Percentiles rank a stretch among this genome's conserved stretches.
phyloP scores from a whole-genome alignment of 1,140 invertebrate genomes.

The Sinella curviseta region DNA sequence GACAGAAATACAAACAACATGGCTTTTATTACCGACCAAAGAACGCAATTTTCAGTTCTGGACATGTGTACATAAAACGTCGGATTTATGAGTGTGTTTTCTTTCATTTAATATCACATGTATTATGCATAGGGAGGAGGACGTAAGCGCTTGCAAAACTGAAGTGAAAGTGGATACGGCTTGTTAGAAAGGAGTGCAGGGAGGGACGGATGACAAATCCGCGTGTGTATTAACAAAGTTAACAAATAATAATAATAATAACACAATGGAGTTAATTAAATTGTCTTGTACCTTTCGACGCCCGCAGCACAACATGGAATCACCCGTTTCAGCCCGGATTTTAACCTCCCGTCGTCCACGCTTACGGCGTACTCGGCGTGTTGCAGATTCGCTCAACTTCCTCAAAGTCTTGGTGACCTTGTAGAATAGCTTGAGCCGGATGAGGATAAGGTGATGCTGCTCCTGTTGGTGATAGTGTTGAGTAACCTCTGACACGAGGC shows the following conservation, averaged over 20 bases:
- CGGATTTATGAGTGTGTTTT: no score
- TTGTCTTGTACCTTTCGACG: conserved; percentile 52
- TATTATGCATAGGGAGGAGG: no score
- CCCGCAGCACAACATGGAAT: conserved; percentile 53
- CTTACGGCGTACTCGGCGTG: conserved; percentile 27
- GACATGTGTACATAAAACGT: no score
- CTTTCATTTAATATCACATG: no score
- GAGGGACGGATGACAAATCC: no score
- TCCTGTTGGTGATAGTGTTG: conserved; percentile 27
- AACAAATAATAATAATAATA: no score
- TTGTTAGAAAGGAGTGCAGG: neutral
- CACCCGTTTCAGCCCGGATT: conserved; percentile 34
- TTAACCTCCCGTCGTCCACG: conserved; percentile 31
- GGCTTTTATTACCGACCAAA: no score
- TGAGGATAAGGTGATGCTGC: conserved; percentile 37
- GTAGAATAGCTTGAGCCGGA: conserved; percentile 26
- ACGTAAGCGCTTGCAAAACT: no score
- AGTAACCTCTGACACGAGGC: conserved; percentile 39
- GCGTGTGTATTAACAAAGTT: no score
- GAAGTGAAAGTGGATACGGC: neutral
- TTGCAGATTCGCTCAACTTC: conserved; percentile 37
- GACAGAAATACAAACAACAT: no score
- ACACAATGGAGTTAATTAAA: no score
- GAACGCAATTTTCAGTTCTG: no score
- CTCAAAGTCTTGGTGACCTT: conserved; percentile 38